Evolutionary conservation across 2,113 vertebrate genomes (phyloP), one percentile per base, ranked within the genome.

Genomic region (Pao palembangensis): DNA sequence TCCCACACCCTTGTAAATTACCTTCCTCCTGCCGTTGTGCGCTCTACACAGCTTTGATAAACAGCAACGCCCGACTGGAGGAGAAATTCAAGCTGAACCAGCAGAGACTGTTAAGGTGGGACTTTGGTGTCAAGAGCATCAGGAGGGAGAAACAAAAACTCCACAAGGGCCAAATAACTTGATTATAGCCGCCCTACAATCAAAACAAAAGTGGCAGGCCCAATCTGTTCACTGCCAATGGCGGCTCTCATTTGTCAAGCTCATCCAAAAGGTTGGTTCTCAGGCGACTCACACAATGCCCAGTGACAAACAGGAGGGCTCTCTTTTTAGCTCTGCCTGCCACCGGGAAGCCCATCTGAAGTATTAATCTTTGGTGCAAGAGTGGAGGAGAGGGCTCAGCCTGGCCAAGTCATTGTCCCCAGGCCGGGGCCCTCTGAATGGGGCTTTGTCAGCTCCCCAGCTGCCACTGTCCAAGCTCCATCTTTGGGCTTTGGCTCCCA

Each of bases 361-460:
- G 91, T 91, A 92, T 92, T 92, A 90, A 92, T 91, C 89, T 90
- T 86, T 87, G 88, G 84, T 88, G 83, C 87, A 86, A 85, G 85
- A 87, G 88, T 80, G 81, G 83, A 89, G 85, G 81, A 89, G 89
- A 88, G 85, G 80, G 86, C 83, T 87, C 84, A 86, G 85, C 81
- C 77, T 84, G 83, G 81, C 86, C 82, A 80, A 79, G 79, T 85
- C 87, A 90, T 92, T 91, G 89, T 92, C 88, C 87, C 83, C 79
- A 67, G 87, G 75, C 83, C 87, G 71, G 61, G 86, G 80, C 75
- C 74, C 79, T 82, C 80, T 92, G 88, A 91, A 91, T 90, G 86
- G 90, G 89, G 83, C 90, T 90, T 90, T 91, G 90, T 91, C 86
- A 89, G 83, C 71, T 79, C 83, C 87, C 84, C 90, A 91, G 90